Percentiles rank a stretch among this genome's conserved stretches.
Conservation (phyloP, 2,888 invertebrate species). For the Sphaerophoria rueppellii region DNA sequence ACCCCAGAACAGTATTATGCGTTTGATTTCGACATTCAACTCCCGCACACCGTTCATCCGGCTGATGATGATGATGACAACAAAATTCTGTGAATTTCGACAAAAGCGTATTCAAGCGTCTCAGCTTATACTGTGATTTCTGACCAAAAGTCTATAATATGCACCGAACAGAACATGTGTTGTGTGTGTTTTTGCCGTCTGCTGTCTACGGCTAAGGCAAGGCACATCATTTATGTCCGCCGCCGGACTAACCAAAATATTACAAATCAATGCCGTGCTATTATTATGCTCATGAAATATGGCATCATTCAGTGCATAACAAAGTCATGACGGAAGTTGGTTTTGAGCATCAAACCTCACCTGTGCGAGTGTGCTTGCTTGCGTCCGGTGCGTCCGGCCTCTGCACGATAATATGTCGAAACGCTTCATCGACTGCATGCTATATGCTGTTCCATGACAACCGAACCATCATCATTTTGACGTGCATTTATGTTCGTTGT, state of each 20-base stretch:
- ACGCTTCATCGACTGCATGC: conserved; percentile 7
- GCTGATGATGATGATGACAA: conserved; percentile 25
- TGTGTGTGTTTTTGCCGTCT: background rate
- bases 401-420: too few relatives aligned
- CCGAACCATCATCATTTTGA: conserved; percentile 7
- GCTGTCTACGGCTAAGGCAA: background rate
- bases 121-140: conserved; percentile 53
- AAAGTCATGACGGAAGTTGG: background rate
- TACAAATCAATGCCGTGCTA: conserved; percentile 45
- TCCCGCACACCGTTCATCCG: conserved; percentile 11
- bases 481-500: background rate
- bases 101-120: conserved; percentile 52
- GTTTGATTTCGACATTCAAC: conserved; percentile 36
- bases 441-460: conserved; percentile 1
- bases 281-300: conserved; percentile 43
- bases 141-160: conserved; percentile 18
- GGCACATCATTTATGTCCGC: conserved; percentile 31
- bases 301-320: conserved; percentile 32
- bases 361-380: background rate
- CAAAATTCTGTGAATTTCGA: conserved; percentile 34
- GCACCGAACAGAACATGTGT: background rate
- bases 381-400: background rate
- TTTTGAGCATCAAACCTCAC: too few relatives aligned
- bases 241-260: conserved; percentile 14
- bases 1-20: conserved; percentile 8